Conservation (phyloP, 2,113 vertebrate species). For the Lutjanus erythropterus region DNA sequence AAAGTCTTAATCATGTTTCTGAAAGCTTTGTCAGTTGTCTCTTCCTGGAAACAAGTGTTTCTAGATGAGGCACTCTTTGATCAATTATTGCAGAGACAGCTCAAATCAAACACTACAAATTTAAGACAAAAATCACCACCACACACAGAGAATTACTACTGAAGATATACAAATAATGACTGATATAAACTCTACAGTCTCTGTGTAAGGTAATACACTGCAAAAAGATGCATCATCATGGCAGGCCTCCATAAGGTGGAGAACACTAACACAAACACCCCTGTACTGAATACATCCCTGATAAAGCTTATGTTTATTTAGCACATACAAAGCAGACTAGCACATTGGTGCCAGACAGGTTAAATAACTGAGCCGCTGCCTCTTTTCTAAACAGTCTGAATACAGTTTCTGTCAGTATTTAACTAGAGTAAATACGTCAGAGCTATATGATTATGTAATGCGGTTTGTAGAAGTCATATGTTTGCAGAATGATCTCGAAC, state of each 20-base stretch:
- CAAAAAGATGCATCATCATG: not conserved
- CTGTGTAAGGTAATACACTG: not conserved
- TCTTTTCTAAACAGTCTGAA: constrained; percentile 6
- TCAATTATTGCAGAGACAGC: not conserved
- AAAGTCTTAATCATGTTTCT: not conserved
- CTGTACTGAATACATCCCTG: not conserved
- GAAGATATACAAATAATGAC: not conserved
- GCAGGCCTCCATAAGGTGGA: not conserved
- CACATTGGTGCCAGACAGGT: not conserved
- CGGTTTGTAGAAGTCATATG: not conserved
- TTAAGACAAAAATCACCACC: not conserved
- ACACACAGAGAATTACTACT: not conserved
- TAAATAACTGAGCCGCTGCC: not conserved
- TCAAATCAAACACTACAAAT: not conserved
- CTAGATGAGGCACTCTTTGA: not conserved
- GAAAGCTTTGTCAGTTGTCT: not conserved
- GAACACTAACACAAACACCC: not conserved
- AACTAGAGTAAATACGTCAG: not conserved
- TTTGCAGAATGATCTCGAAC: not conserved
- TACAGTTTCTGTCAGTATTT: constrained; percentile 12
- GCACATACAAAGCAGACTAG: not conserved
- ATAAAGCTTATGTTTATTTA: constrained; percentile 15
- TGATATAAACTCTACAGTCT: not conserved
- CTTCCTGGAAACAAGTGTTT: not conserved
- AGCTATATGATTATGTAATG: not conserved